phyloP scores from a whole-genome alignment of 2,113 vertebrate species.

The Eurypyga helias region DNA sequence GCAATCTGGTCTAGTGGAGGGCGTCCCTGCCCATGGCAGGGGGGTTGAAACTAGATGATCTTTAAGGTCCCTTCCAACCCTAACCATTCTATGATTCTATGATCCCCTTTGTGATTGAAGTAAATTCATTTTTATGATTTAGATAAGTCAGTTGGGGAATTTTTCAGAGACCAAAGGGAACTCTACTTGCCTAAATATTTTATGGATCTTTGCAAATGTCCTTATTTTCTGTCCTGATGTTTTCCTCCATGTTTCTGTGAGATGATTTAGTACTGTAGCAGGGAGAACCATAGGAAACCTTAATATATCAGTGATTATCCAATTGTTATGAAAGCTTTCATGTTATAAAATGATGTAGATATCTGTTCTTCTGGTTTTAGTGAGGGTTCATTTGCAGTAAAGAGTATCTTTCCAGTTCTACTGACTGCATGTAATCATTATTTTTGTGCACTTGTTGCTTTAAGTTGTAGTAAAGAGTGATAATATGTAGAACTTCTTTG shows the following conservation, averaged over 20 bases:
- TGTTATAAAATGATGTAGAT: not conserved
- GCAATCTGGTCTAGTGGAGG: no score
- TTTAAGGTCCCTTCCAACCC: no score
- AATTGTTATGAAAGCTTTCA: not conserved
- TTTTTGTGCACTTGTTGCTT: not conserved
- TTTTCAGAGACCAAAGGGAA: not conserved
- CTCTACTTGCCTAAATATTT: not conserved
- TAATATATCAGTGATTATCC: not conserved
- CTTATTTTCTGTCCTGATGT: not conserved
- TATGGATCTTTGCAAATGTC: not conserved
- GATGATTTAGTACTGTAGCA: not conserved
- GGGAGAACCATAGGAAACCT: not conserved
- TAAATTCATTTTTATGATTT: not conserved
- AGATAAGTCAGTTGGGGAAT: not conserved
- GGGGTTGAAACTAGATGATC: no score
- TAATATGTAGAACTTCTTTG: not conserved
- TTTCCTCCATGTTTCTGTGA: not conserved
- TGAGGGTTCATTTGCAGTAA: not conserved
- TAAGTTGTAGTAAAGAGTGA: not conserved
- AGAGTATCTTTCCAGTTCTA: not conserved
- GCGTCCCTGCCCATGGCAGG: no score
- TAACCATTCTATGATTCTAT: no score
- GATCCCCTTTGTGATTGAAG: not conserved
- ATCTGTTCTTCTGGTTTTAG: not conserved
- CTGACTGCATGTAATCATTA: not conserved